phyloP scores from a whole-genome alignment of 1,140 invertebrate genomes.

The Drosophila insularis region DNA sequence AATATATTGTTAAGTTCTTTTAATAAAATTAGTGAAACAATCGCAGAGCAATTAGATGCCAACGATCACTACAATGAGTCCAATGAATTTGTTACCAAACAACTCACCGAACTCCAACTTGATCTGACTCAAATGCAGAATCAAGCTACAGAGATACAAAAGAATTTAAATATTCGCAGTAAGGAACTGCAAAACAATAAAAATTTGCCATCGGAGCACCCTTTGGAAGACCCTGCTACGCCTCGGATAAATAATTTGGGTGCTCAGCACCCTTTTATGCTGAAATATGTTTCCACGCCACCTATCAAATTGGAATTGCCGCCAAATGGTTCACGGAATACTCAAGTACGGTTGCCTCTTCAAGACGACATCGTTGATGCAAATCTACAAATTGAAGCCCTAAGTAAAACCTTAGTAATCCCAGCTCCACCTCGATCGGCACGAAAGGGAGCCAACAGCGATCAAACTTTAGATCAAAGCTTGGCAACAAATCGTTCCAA shows the following conservation, averaged over 20 bases:
- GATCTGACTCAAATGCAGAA: conserved; percentile 55
- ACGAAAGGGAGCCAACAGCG: conserved; percentile 36
- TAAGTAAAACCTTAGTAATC: conserved; percentile 46
- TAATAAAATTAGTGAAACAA: conserved; percentile 51
- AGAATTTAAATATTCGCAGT: conserved; percentile 34
- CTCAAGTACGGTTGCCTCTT: conserved; percentile 56
- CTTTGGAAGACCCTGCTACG: conserved; percentile 25
- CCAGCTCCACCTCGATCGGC: conserved; percentile 52
- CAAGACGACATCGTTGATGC: conserved; percentile 59
- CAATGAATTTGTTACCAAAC: conserved; percentile 45
- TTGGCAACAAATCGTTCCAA: conserved; percentile 66
- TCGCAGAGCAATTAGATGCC: conserved; percentile 65
- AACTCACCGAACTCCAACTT: conserved; percentile 40
- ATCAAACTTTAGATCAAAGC: conserved; percentile 49
- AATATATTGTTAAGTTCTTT: conserved; percentile 51
- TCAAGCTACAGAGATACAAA: conserved; percentile 53
- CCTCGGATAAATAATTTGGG: conserved; percentile 17
- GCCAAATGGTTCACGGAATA: conserved; percentile 18
- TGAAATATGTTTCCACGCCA: conserved; percentile 72
- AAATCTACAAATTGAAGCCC: conserved; percentile 44
- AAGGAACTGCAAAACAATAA: conserved; percentile 35
- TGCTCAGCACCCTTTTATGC: conserved; percentile 32
- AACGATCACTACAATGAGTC: conserved; percentile 58
- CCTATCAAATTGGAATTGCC: conserved; percentile 64
- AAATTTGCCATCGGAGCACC: background rate